Base-by-base conservation (phyloP, 1,140 invertebrate species). In the Drosophila albomicans region DNA sequence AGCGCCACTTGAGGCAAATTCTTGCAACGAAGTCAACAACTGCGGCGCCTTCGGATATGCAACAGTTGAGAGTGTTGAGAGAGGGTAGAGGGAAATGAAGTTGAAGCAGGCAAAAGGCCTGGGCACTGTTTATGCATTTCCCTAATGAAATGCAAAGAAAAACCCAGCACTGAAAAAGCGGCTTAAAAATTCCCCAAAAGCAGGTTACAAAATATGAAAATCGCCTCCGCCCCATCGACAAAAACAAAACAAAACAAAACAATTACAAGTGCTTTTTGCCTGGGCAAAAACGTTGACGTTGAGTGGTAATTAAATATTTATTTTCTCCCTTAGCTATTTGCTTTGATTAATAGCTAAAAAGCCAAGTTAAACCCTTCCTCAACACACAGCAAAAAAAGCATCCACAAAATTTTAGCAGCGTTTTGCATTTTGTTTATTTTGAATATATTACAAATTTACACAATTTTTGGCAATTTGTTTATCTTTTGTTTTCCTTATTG, bases 121-220 rank as follows among this genome's bases (percentile, higher is more conserved):
- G 41, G 20, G 3, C 67, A 61, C 65, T 72, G 78, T 63, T 75
- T 82, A 78, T 82, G 75, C 80, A 82, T 72, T 82, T 82, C 59
- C 75, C 63, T 82, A 82, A 82, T 82, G 79, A 82, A 82, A 82
- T 82, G 80, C 67, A 82, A 82, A 82, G 79, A 82, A 66, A 81
- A 45, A n/a, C 16, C 6, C 49, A 41, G 38, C 20, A 13, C 51
- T 11, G 3, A 30, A 62, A 68, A 74, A 61, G 48, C 56, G 46
- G 71, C 45, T 61, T 62, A 62, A 15, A 41, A 65, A 41, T 56
- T 32, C 10, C 15, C 59, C 46, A 51, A 63, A 43, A 41, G 51
- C 77, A 15, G 75, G 58, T 58, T 59, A 75, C 54, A 16, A 45
- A 74, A 41, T 62, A 62, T 54, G 57, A 62, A 56, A 68, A 54